Evolutionary conservation across 1,140 invertebrate species (phyloP).

Genomic region (Campodea augens): DNA sequence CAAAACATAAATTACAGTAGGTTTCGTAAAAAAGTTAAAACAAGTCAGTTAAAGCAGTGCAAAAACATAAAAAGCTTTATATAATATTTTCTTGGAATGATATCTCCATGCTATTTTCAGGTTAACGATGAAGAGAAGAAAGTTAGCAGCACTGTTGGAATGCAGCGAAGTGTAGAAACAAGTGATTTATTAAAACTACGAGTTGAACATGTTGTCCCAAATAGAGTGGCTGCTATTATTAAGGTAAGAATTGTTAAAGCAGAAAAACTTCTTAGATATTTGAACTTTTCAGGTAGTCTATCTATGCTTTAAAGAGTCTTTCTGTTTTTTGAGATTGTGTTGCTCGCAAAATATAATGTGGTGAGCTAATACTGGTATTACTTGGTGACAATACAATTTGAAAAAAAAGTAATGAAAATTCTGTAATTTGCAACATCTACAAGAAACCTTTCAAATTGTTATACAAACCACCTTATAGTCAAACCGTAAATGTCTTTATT

Average conservation of each 20-base stretch:
- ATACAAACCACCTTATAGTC: too few relatives aligned
- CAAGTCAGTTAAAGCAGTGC: conserved; percentile 5
- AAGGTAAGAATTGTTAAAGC: conserved; percentile 18
- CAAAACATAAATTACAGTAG: not conserved
- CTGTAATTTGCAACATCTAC: not conserved
- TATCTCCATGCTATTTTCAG: conserved; percentile 21
- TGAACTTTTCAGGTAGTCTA: not conserved
- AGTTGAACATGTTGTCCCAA: conserved; percentile 46
- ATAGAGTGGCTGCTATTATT: conserved; percentile 44
- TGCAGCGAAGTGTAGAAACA: conserved; percentile 63
- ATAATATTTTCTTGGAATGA: not conserved
- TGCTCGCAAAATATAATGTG: not conserved
- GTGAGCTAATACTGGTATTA: not conserved
- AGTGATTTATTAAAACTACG: conserved; percentile 64
- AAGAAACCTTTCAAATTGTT: not conserved
- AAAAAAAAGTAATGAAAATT: not conserved
- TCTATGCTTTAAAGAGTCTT: not conserved
- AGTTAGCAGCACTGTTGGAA: conserved; percentile 73
- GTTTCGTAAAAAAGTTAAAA: conserved; percentile 3
- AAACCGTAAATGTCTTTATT: too few relatives aligned
- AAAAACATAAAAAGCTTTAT: conserved; percentile 3
- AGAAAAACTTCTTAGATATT: not conserved
- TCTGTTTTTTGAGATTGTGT: not conserved
- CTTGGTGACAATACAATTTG: not conserved
- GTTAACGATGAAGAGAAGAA: conserved; percentile 71